Evolutionary conservation across 1,140 invertebrate species (phyloP), one percentile per base, ranked within the genome.

Genomic region (Sycophila sp.): DNA sequence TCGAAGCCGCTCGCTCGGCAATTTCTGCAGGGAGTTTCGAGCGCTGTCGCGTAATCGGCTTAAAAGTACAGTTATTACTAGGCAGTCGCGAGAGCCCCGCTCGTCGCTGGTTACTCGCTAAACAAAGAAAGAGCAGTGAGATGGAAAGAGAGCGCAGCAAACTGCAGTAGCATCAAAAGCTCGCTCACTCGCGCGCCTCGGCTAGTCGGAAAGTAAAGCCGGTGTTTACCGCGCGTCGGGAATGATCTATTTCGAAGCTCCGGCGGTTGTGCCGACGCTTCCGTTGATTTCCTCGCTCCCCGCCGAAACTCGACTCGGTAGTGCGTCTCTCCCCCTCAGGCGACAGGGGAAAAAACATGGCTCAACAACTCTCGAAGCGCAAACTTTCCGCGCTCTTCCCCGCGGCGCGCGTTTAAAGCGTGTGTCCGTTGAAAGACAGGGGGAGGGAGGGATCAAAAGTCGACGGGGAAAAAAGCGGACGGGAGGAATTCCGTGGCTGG

Each of bases 41-140:
- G 45, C 51, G 51, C 19, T n/a, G 19, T 7, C 59, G 36, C 22
- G 17, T 64, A 64, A 64, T 64, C 62, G 62, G 62, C 62, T 64
- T 64, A 53, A 64, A 49, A 51, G 32, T 64, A 19, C 62, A 64
- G 51, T 64, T 38, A 64, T 64, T 49, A 53, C 36, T 59, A 19
- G 38, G n/a, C 56, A 38, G 22, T 59, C 34, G 30, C 55, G 32
- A 17, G 0, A 34, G 19, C 7, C n/a, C 5, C 42, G 19, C 6
- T 5, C 42, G 19, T 22, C 17, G 17, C n/a, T n/a, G n/a, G n/a
- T 47, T 47, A 22, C 1, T 3, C 42, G 2, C 19, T 22, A 24
- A 24, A 22, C 6, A 47, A 2, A 47, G 4, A 47, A 10, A 47
- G 38, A 15, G 38, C n/a, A 15, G 15, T 4, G 11, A n/a, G 38